Conservation (phyloP, 2,888 invertebrate genomes). For the Brachylomia viminalis region DNA sequence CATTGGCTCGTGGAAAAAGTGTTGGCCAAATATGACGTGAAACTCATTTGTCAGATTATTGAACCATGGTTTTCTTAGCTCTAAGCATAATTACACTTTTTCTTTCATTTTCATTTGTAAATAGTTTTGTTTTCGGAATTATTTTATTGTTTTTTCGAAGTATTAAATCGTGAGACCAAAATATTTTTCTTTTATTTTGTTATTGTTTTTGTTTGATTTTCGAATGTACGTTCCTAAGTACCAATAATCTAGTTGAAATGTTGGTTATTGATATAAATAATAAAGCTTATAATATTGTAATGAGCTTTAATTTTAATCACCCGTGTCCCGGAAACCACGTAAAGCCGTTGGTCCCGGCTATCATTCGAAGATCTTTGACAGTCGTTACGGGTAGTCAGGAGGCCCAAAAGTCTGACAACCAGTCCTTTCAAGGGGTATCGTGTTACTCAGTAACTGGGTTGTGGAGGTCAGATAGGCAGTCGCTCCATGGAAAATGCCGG, state of each 20-base stretch:
- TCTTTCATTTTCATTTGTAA: conserved; percentile 72
- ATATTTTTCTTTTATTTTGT: conserved; percentile 68
- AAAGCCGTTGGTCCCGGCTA: too few relatives aligned
- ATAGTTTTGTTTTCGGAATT: conserved; percentile 77
- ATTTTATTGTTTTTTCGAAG: conserved; percentile 80
- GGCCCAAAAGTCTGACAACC: too few relatives aligned
- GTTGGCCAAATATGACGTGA: conserved; percentile 20
- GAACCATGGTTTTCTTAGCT: conserved; percentile 53
- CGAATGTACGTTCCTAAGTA: conserved; percentile 49
- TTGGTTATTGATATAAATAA: conserved; percentile 55
- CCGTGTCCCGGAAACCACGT: too few relatives aligned
- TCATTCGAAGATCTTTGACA: too few relatives aligned
- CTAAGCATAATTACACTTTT: conserved; percentile 61
- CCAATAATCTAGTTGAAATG: conserved; percentile 28
- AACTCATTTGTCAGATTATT: conserved; percentile 17
- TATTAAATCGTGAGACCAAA: conserved; percentile 82
- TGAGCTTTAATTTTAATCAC: conserved; percentile 15
- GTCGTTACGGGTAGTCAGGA: too few relatives aligned
- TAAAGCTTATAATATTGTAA: conserved; percentile 62
- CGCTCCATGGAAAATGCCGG: too few relatives aligned
- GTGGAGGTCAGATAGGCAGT: too few relatives aligned
- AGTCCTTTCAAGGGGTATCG: too few relatives aligned
- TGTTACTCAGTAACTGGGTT: too few relatives aligned
- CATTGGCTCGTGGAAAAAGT: not conserved
- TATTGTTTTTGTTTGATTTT: conserved; percentile 6